A percentile compares a stretch with the other conserved stretches of the same genome.
phyloP scores from a whole-genome alignment of 1,140 invertebrate species.

The Mycetomoellerius zeteki region DNA sequence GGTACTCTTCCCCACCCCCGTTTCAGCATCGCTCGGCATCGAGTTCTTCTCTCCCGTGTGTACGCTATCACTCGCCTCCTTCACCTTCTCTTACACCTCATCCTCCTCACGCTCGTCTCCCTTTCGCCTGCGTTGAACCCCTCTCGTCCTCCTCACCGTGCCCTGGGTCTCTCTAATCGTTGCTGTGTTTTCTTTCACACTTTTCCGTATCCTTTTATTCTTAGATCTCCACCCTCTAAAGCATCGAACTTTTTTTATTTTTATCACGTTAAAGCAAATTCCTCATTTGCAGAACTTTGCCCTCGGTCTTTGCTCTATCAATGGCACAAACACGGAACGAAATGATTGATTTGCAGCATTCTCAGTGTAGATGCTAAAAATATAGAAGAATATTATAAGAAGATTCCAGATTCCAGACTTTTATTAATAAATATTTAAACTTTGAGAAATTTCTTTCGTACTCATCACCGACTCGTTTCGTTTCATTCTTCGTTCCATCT shows the following conservation, averaged over 20 bases:
- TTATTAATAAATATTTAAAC: conserved; percentile 30
- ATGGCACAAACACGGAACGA: background rate
- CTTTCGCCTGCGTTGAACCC: conserved; percentile 43
- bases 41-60: conserved; percentile 65
- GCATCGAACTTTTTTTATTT: background rate
- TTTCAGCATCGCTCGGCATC: conserved; percentile 46
- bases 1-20: conserved; percentile 81
- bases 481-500: conserved; percentile 22
- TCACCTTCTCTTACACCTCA: conserved; percentile 18
- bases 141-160: conserved; percentile 19
- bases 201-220: background rate
- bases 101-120: conserved; percentile 19
- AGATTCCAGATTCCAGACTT: background rate
- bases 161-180: conserved; percentile 24
- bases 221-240: background rate
- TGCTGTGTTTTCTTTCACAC: conserved; percentile 14
- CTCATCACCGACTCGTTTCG: conserved; percentile 18
- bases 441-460: conserved; percentile 2
- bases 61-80: conserved; percentile 62
- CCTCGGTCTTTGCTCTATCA: background rate
- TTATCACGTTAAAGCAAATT: background rate
- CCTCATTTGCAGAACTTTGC: background rate
- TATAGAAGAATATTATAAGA: background rate
- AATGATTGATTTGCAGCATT: background rate
- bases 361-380: background rate